A percentile compares a stretch with the other conserved stretches of the same genome.
Evolutionary conservation across 2,797 vertebrate genomes (phyloP).

Genomic region (Pangasius mekongensis): DNA sequence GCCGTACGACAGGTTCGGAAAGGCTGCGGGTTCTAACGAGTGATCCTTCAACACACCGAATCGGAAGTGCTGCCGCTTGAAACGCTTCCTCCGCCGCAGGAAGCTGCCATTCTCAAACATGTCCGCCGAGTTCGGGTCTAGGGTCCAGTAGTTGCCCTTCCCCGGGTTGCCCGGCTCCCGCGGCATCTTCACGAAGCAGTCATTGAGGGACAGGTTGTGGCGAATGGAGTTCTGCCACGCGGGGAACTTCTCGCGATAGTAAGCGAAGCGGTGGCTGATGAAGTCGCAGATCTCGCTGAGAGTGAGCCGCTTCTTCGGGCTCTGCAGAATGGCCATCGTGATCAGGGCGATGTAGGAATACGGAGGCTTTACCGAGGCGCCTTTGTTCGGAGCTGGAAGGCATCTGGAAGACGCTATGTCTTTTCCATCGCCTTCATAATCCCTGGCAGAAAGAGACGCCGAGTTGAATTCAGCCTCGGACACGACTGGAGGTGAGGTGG

Average conservation of each 20-base stretch:
- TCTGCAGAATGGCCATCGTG: constrained; percentile 90
- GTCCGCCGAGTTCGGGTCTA: constrained; percentile 87
- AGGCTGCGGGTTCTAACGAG: constrained; percentile 66
- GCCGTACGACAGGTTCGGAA: constrained; percentile 69
- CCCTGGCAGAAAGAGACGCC: constrained; percentile 45
- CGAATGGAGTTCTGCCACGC: constrained; percentile 87
- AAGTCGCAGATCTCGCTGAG: constrained; percentile 91
- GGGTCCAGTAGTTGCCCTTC: constrained; percentile 89
- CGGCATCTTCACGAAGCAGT: constrained; percentile 84
- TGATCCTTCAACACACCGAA: constrained; percentile 75
- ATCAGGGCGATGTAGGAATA: constrained; percentile 91
- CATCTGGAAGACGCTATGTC: constrained; percentile 51
- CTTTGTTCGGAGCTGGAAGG: constrained; percentile 64
- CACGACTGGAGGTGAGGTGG: constrained; percentile 23
- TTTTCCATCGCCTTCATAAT: constrained; percentile 56
- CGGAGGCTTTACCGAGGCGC: constrained; percentile 81
- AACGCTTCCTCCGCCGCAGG: constrained; percentile 85
- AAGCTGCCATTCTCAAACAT: constrained; percentile 93
- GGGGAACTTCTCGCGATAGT: constrained; percentile 86
- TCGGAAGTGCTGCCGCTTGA: constrained; percentile 81
- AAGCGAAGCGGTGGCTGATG: constrained; percentile 86
- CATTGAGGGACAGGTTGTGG: constrained; percentile 84
- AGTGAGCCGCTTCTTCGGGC: constrained; percentile 84
- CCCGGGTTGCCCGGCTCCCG: constrained; percentile 88
- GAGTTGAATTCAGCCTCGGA: constrained; percentile 55